phyloP scores from a whole-genome alignment of 64 coral and sea anemone genomes.

The Anthopleura sola region DNA sequence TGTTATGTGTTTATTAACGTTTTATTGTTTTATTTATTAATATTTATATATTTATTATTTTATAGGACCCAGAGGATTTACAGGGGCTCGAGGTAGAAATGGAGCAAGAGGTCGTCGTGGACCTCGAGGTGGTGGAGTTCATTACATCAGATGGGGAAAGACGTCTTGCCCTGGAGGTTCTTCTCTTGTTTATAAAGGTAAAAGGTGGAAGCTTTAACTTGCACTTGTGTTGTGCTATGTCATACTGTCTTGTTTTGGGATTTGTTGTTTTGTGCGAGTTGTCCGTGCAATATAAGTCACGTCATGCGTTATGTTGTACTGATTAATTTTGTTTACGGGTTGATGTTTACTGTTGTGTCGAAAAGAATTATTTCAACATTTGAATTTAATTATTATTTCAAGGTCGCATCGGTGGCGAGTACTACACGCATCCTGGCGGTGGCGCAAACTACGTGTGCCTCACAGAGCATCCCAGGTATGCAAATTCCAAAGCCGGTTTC shows the following conservation, averaged over 20 bases:
- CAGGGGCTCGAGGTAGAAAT: conserved; percentile 11
- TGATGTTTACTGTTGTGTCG: no score
- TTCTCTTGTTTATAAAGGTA: conserved; percentile 54
- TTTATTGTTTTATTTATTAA: not conserved
- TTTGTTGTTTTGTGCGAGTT: not conserved
- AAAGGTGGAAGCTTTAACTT: not conserved
- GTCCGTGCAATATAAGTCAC: not conserved
- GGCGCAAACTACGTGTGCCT: conserved; percentile 46
- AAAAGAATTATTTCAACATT: no score
- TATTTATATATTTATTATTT: not conserved
- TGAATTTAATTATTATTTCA: not conserved
- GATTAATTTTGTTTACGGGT: not conserved
- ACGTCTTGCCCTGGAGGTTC: conserved; percentile 42
- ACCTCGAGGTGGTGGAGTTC: conserved; percentile 23
- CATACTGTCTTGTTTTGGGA: not conserved
- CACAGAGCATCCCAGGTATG: conserved; percentile 28
- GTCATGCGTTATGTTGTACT: no score
- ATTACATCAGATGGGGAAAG: conserved; percentile 60
- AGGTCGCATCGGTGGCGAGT: conserved; percentile 37
- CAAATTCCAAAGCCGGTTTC: not conserved
- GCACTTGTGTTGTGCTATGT: not conserved
- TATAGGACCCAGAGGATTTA: conserved; percentile 8
- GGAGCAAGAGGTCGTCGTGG: conserved; percentile 22
- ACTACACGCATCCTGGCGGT: conserved; percentile 37
- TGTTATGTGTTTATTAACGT: no score